Conservation (phyloP, 2,888 invertebrate genomes). For the Tipula lateralis region DNA sequence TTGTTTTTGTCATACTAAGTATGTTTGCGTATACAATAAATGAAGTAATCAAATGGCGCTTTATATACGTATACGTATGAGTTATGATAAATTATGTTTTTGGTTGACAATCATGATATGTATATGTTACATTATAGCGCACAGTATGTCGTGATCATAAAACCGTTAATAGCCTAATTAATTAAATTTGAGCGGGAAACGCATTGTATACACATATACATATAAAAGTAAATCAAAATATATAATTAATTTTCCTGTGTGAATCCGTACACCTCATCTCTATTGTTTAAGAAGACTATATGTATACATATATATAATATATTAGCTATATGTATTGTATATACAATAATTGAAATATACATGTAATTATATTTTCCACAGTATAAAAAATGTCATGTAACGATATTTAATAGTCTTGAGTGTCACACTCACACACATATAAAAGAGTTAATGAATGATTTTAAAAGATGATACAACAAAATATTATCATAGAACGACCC, state of each 20-base stretch:
- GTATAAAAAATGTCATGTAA: conserved; percentile 32
- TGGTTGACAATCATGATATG: background rate
- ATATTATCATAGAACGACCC: background rate
- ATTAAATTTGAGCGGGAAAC: background rate
- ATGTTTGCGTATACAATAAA: too few species aligned
- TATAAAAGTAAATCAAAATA: background rate
- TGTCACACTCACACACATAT: conserved; percentile 27
- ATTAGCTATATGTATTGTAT: background rate
- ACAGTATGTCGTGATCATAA: background rate
- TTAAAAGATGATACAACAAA: background rate
- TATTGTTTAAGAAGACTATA: background rate
- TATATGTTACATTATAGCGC: background rate
- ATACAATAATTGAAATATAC: background rate
- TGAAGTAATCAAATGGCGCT: conserved; percentile 19
- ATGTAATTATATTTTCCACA: background rate
- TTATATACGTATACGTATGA: background rate
- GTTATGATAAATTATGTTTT: background rate
- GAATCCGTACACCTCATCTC: background rate
- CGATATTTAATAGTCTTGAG: conserved; percentile 33
- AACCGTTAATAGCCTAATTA: conserved; percentile 24
- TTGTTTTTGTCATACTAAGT: background rate
- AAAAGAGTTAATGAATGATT: conserved; percentile 19
- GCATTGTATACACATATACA: background rate
- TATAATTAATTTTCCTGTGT: conserved; percentile 20
- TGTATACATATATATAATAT: background rate